Conservation (phyloP, 2,888 invertebrate species). For the Serripes groenlandicus region DNA sequence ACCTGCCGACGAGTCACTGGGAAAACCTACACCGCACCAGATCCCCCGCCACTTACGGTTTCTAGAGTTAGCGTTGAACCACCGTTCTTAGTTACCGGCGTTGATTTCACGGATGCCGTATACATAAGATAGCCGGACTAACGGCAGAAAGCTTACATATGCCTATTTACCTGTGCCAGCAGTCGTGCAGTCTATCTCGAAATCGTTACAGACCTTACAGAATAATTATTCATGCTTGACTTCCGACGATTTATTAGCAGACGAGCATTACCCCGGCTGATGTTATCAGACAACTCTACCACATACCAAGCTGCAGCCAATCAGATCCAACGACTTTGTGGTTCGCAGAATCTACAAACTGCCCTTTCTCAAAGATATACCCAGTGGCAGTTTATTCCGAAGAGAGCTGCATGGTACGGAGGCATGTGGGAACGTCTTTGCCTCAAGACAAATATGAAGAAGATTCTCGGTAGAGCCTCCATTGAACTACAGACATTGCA, state of each 20-base stretch:
- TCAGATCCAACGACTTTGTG: no score
- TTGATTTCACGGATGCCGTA: slow-evolving; percentile 49
- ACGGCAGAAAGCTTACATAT: slow-evolving; percentile 38
- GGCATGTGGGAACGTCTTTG: no score
- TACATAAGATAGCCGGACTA: slow-evolving; percentile 20
- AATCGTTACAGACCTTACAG: slow-evolving; percentile 31
- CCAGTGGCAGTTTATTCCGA: no score
- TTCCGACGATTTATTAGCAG: slow-evolving; percentile 37
- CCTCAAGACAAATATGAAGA: no score
- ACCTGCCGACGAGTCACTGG: slow-evolving; percentile 41
- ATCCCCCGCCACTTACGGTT: slow-evolving; percentile 45
- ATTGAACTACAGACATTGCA: no score
- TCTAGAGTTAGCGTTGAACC: slow-evolving; percentile 26
- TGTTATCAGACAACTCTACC: slow-evolving; percentile 57
- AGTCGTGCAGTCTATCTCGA: slow-evolving; percentile 60
- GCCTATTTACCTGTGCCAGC: no score
- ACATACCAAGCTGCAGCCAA: slow-evolving; percentile 48
- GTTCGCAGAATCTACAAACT: no score
- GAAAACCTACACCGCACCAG: slow-evolving; percentile 37
- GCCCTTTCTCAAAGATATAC: slow-evolving; percentile 5
- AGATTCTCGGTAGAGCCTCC: no score
- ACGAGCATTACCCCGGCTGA: slow-evolving; percentile 1
- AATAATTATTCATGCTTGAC: slow-evolving; percentile 39
- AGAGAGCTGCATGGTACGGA: no score
- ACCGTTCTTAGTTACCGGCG: slow-evolving; percentile 56